phyloP scores from a whole-genome alignment of 2,888 invertebrate genomes.

The Urechis unicinctus region DNA sequence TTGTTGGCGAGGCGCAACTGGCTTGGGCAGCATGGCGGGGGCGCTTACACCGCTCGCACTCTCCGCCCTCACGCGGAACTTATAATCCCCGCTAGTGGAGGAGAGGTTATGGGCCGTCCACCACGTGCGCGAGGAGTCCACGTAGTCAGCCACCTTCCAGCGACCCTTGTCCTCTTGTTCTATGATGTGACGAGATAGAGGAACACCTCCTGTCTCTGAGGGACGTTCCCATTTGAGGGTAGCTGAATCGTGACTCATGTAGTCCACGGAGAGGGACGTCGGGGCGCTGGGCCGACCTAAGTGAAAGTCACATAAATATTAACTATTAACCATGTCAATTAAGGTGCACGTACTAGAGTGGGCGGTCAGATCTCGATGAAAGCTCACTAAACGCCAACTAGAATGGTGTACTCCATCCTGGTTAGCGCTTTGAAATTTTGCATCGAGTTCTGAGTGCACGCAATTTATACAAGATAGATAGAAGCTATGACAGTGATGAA shows the following conservation, averaged over 20 bases:
- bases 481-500: too few species aligned
- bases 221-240: constrained; percentile 81
- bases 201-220: constrained; percentile 86
- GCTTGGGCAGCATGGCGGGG: constrained; percentile 10
- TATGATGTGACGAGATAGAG: constrained; percentile 72
- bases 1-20: constrained; percentile 4
- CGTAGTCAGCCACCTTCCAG: constrained; percentile 31
- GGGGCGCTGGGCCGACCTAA: constrained; percentile 27
- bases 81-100: constrained; percentile 55
- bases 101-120: constrained; percentile 29
- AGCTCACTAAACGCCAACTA: too few species aligned
- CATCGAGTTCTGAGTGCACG: too few species aligned
- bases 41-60: constrained; percentile 68
- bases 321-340: too few species aligned
- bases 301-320: too few species aligned
- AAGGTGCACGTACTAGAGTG: too few species aligned
- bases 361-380: too few species aligned
- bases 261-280: constrained; percentile 28
- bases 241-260: constrained; percentile 33
- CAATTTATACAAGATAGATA: too few species aligned
- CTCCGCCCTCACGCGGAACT: constrained; percentile 78
- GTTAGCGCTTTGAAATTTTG: too few species aligned
- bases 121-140: constrained; percentile 27
- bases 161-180: constrained; percentile 46
- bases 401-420: too few species aligned